These are phyloP conservation scores for Mythimna lalbum DNA, from an alignment of 2,888 invertebrate genomes.

Conservation along the genomic window DNA sequence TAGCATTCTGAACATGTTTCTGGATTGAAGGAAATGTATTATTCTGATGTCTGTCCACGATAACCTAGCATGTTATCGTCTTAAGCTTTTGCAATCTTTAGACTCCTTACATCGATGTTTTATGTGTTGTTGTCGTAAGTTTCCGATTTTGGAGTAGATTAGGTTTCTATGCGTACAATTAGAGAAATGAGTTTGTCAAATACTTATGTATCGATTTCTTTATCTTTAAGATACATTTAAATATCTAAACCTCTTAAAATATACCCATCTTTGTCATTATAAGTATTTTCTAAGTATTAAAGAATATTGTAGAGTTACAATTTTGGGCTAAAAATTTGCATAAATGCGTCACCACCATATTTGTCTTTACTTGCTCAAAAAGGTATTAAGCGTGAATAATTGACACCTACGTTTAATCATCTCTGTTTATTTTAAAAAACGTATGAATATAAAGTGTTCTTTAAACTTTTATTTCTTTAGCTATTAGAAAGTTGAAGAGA, in stretches of 20 bases:
- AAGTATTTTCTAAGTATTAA: neutral
- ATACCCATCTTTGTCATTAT: slow-evolving; percentile 1
- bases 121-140: slow-evolving; percentile 33
- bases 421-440: slow-evolving; percentile 18
- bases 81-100: slow-evolving; percentile 49
- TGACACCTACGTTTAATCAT: slow-evolving; percentile 38
- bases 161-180: slow-evolving; percentile 17
- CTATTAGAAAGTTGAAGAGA: slow-evolving; percentile 21
- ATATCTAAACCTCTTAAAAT: neutral
- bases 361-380: slow-evolving; percentile 14
- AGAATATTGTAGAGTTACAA: slow-evolving; percentile 33
- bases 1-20: slow-evolving; percentile 49
- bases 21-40: slow-evolving; percentile 53
- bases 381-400: slow-evolving; percentile 35
- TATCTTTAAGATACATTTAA: neutral
- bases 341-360: slow-evolving; percentile 16
- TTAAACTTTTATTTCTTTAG: neutral
- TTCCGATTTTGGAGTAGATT: slow-evolving; percentile 29
- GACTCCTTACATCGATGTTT: slow-evolving; percentile 37
- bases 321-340: slow-evolving; percentile 43
- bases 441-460: neutral
- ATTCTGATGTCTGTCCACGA: slow-evolving; percentile 47
- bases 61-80: slow-evolving; percentile 54
- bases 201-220: neutral
- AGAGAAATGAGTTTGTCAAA: slow-evolving; percentile 3